phyloP scores from a whole-genome alignment of 2,888 invertebrate species.

The Apocheima hispidaria region DNA sequence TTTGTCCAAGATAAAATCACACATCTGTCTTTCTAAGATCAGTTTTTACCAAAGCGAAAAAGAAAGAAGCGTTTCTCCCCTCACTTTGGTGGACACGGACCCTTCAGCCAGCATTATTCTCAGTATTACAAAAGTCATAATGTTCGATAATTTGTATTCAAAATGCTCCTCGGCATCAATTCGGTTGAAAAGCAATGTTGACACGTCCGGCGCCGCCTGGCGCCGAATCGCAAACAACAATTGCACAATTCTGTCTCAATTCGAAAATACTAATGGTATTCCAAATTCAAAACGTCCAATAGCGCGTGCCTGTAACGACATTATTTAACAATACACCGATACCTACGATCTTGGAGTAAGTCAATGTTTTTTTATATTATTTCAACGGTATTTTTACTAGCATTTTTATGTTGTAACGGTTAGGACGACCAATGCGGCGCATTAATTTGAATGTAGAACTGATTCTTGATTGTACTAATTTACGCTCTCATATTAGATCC shows the following conservation, averaged over 20 bases:
- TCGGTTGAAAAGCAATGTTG: constrained; percentile 69
- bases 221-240: constrained; percentile 78
- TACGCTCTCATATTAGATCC: constrained; percentile 47
- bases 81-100: not conserved
- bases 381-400: constrained; percentile 20
- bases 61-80: too few species aligned
- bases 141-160: constrained; percentile 75
- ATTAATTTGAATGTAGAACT: constrained; percentile 41
- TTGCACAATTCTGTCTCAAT: constrained; percentile 75
- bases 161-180: constrained; percentile 64
- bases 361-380: constrained; percentile 12
- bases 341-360: constrained; percentile 18
- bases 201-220: constrained; percentile 72
- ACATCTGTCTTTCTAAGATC: too few species aligned
- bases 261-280: constrained; percentile 71
- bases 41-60: too few species aligned
- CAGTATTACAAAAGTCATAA: constrained; percentile 48
- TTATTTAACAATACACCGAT: constrained; percentile 48
- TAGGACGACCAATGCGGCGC: constrained; percentile 31
- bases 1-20: too few species aligned
- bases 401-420: constrained; percentile 30
- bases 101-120: constrained; percentile 27
- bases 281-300: constrained; percentile 69
- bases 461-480: constrained; percentile 44
- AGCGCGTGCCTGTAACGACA: constrained; percentile 64